Conservation (phyloP, 2,888 invertebrate species). For the Rhagonycha lutea region DNA sequence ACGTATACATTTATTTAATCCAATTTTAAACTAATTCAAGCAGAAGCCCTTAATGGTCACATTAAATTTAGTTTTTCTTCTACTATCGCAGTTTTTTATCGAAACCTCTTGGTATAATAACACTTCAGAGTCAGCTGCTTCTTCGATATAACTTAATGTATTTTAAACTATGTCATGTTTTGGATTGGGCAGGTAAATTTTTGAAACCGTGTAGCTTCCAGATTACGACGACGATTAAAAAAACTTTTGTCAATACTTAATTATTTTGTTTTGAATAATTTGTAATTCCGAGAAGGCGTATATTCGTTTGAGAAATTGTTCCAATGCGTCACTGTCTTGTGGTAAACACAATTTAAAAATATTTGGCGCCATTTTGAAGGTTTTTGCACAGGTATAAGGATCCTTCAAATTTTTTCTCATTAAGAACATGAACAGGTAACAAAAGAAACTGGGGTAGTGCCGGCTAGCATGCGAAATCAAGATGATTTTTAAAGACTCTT, state of each 20-base stretch:
- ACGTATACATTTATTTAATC: constrained; percentile 13
- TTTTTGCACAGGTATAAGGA: constrained; percentile 41
- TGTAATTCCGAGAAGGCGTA: not conserved
- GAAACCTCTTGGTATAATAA: constrained; percentile 18
- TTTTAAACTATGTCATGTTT: constrained; percentile 36
- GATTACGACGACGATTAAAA: not conserved
- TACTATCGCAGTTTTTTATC: constrained; percentile 28
- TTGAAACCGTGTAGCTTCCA: constrained; percentile 17
- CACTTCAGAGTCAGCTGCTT: constrained; percentile 31
- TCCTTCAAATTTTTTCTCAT: constrained; percentile 46
- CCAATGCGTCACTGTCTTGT: not conserved
- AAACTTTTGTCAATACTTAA: not conserved
- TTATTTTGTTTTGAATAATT: not conserved
- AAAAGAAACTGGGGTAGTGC: constrained; percentile 40
- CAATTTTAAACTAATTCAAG: constrained; percentile 20
- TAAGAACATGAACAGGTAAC: constrained; percentile 41
- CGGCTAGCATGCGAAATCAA: constrained; percentile 46
- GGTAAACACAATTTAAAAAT: constrained; percentile 21
- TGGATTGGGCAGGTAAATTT: constrained; percentile 29
- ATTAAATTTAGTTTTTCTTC: constrained; percentile 21
- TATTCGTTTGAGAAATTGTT: not conserved
- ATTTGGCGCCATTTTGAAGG: constrained; percentile 42
- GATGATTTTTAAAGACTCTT: constrained; percentile 43
- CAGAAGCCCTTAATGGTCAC: constrained; percentile 22
- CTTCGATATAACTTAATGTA: constrained; percentile 35